Evolutionary conservation across 1,140 invertebrate species (phyloP).

Genomic region (Neodiprion virginianus): DNA sequence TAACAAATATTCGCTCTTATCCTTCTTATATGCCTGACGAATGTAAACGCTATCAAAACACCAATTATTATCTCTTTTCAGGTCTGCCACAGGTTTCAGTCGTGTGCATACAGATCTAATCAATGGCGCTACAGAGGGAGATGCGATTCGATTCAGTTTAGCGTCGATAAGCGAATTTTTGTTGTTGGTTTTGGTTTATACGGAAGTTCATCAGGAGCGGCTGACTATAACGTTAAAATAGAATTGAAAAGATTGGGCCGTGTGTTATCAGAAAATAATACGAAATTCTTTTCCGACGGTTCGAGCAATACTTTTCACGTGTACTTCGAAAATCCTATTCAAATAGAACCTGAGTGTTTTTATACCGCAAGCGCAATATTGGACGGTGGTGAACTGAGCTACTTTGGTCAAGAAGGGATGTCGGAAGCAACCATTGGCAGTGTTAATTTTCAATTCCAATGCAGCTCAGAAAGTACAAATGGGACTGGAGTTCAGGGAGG

Average conservation of each 20-base stretch:
- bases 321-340: conserved; percentile 91
- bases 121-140: conserved; percentile 93
- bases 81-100: conserved; percentile 94
- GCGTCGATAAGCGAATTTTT: conserved; percentile 90
- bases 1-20: no score
- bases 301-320: conserved; percentile 94
- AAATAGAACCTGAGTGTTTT: conserved; percentile 89
- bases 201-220: conserved; percentile 89
- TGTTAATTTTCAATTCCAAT: conserved; percentile 94
- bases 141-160: conserved; percentile 93
- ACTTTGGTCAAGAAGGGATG: conserved; percentile 94
- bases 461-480: conserved; percentile 92
- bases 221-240: conserved; percentile 90
- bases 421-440: conserved; percentile 88
- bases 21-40: no score
- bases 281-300: conserved; percentile 92
- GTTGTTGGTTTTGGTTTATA: conserved; percentile 92
- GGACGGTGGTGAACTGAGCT: conserved; percentile 90
- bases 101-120: conserved; percentile 94
- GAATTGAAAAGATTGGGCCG: conserved; percentile 86
- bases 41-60: conserved; percentile 11
- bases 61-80: conserved; percentile 52
- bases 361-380: conserved; percentile 90
- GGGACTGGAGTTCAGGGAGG: conserved; percentile 94
- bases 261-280: conserved; percentile 87